Conservation (phyloP, 1,140 invertebrate genomes). For the Drosophila orosa region DNA sequence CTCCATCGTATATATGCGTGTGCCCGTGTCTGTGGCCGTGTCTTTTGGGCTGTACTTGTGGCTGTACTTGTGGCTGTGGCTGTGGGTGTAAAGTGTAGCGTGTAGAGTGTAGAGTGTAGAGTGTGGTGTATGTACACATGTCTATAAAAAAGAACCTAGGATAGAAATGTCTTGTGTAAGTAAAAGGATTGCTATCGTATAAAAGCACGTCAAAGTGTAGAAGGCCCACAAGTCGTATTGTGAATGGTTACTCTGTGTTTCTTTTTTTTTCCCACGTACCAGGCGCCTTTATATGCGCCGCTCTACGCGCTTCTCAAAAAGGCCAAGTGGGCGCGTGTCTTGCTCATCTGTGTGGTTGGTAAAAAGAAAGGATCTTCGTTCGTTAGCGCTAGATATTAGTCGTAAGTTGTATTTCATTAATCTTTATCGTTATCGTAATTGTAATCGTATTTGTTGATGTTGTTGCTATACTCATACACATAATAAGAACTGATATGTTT, state of each 20-base stretch:
- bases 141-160: conserved; percentile 61
- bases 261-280: conserved; percentile 4
- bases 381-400: conserved; percentile 57
- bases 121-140: conserved; percentile 74
- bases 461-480: conserved; percentile 63
- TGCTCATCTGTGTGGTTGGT: conserved; percentile 29
- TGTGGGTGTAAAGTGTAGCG: conserved; percentile 18
- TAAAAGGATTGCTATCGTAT: conserved; percentile 64
- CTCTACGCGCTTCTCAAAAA: conserved; percentile 45
- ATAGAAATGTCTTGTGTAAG: conserved; percentile 57
- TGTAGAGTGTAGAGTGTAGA: conserved; percentile 13
- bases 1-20: conserved; percentile 48
- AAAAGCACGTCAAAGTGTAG: conserved; percentile 67
- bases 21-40: conserved; percentile 27
- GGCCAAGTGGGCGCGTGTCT: conserved; percentile 10
- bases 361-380: conserved; percentile 55
- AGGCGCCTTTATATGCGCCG: conserved; percentile 19
- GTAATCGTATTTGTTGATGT: conserved; percentile 52
- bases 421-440: conserved; percentile 52
- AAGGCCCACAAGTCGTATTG: conserved; percentile 59
- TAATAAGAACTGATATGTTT: conserved; percentile 73
- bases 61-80: conserved; percentile 20
- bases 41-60: conserved; percentile 24
- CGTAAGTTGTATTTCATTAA: conserved; percentile 56
- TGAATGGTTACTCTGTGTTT: conserved; percentile 15